Percentiles rank a stretch among this genome's conserved stretches.
phyloP scores from a whole-genome alignment of 2,888 invertebrate species.

The Noctua comes region DNA sequence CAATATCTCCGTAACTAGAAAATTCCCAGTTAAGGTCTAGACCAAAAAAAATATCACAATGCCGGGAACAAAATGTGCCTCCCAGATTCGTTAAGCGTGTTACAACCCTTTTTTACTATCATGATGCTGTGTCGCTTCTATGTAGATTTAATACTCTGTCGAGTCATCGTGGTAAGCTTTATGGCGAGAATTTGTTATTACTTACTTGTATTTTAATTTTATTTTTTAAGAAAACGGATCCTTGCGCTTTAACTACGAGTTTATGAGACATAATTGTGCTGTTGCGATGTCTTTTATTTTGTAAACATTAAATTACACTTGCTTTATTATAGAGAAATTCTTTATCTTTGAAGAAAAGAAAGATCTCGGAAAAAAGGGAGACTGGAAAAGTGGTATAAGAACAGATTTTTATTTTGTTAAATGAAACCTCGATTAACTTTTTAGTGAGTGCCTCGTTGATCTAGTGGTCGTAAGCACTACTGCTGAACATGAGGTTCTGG shows the following conservation, averaged over 20 bases:
- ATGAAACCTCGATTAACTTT: too few species aligned
- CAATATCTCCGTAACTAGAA: neutral
- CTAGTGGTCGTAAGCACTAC: neutral
- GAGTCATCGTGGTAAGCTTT: slow-evolving; percentile 12
- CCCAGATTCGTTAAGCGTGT: too few species aligned
- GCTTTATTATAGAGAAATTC: slow-evolving; percentile 6
- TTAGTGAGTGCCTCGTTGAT: neutral
- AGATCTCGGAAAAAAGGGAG: neutral
- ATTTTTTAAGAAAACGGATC: slow-evolving; percentile 46
- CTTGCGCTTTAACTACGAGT: slow-evolving; percentile 20
- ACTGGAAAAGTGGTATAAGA: neutral
- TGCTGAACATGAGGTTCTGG: neutral
- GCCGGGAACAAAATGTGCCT: too few species aligned
- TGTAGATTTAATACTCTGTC: slow-evolving; percentile 7
- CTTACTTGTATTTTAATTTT: slow-evolving; percentile 32
- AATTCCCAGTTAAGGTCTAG: neutral
- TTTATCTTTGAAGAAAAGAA: slow-evolving; percentile 11
- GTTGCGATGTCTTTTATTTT: slow-evolving; percentile 24
- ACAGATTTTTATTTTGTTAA: neutral
- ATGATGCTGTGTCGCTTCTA: slow-evolving; percentile 11
- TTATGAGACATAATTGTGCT: slow-evolving; percentile 49
- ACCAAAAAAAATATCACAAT: neutral
- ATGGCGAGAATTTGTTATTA: slow-evolving; percentile 50
- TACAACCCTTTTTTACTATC: too few species aligned
- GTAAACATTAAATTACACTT: slow-evolving; percentile 35